Percentiles rank a stretch among this genome's conserved stretches.
These are phyloP conservation scores for Camponotus floridanus DNA, from an alignment of 1,140 invertebrate genomes.

Conservation along the genomic window DNA sequence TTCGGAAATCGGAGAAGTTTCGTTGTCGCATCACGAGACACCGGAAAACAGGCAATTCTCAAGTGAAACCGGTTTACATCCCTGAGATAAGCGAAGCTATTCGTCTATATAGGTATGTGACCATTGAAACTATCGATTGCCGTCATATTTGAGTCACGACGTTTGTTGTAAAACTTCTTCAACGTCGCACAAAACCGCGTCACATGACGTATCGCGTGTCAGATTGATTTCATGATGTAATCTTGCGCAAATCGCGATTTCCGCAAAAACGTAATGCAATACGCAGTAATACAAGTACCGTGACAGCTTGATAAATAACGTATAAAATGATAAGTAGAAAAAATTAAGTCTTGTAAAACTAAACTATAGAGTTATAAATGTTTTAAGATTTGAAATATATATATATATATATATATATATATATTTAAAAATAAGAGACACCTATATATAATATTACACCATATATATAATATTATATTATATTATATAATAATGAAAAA, in stretches of 20 bases:
- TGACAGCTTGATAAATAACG: conserved; percentile 32
- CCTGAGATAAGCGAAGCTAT: conserved; percentile 42
- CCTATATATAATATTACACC: no score
- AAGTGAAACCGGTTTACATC: conserved; percentile 46
- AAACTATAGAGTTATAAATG: no score
- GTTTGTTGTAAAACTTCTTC: conserved; percentile 45
- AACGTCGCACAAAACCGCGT: background rate
- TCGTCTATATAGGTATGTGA: conserved; percentile 11
- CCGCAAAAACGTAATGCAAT: conserved; percentile 58
- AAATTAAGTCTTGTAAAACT: no score
- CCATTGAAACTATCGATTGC: conserved; percentile 47
- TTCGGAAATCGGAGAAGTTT: background rate
- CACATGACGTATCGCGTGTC: conserved; percentile 30
- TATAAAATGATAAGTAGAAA: no score
- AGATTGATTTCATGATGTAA: conserved; percentile 64
- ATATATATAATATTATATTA: no score
- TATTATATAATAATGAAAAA: no score
- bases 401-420: no score
- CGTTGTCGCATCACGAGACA: conserved; percentile 19
- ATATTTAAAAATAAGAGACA: no score
- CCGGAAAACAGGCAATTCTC: conserved; percentile 27
- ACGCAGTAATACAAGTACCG: conserved; percentile 63
- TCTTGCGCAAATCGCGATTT: conserved; percentile 58
- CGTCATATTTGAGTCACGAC: conserved; percentile 39
- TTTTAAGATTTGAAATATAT: no score